A percentile compares a stretch with the other conserved stretches of the same genome.
Conservation (phyloP, 2,113 vertebrate genomes). For the Cryptoleucopteryx plumbea region DNA sequence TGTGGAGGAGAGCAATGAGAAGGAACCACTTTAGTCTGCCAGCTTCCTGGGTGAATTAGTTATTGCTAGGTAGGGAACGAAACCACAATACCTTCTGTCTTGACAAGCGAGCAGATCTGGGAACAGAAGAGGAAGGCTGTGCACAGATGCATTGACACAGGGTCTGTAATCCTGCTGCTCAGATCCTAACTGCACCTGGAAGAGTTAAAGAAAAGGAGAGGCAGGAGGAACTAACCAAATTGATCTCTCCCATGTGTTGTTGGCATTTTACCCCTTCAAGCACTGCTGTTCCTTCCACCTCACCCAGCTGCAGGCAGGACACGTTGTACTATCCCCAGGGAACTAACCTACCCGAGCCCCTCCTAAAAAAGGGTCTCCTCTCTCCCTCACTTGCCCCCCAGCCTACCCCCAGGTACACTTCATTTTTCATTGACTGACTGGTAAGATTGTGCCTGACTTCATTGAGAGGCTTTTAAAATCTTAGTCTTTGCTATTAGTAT, state of each 20-base stretch:
- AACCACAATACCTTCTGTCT: not conserved
- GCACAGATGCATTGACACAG: not conserved
- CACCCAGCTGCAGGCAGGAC: not conserved
- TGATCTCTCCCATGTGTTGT: slow-evolving; percentile 15
- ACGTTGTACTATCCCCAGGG: not conserved
- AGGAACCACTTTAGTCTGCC: not conserved
- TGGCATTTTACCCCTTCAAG: not conserved
- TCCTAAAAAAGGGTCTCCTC: not conserved
- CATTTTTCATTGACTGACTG: not conserved
- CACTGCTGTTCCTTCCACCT: not conserved
- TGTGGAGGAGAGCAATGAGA: not conserved
- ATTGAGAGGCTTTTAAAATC: slow-evolving; percentile 73
- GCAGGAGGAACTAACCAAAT: slow-evolving; percentile 20
- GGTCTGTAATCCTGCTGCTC: not conserved
- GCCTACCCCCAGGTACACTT: not conserved
- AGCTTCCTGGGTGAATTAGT: not conserved
- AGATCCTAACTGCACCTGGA: not conserved
- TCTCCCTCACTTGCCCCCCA: not conserved
- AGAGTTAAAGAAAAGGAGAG: not conserved
- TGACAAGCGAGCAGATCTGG: not conserved
- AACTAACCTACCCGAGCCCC: not conserved
- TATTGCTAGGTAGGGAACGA: not conserved
- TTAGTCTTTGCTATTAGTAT: slow-evolving; percentile 59
- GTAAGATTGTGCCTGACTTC: slow-evolving; percentile 32
- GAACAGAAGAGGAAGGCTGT: not conserved